Conservation (phyloP, 2,888 invertebrate genomes). For the Merodon equestris region DNA sequence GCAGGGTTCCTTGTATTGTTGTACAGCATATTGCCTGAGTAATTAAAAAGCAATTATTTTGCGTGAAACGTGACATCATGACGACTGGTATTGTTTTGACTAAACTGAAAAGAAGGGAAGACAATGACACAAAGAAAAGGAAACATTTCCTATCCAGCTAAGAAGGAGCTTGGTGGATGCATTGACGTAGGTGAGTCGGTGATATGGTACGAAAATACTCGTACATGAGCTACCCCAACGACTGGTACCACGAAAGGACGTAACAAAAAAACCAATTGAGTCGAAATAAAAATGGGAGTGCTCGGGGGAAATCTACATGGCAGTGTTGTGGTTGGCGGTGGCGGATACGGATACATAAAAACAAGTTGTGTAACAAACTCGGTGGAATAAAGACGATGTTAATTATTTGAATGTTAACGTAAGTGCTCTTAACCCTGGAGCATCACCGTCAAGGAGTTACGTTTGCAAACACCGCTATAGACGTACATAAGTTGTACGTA, state of each 20-base stretch:
- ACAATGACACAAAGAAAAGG: constrained; percentile 38
- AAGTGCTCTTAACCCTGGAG: constrained; percentile 1
- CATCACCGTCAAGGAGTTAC: background rate
- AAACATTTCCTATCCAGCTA: constrained; percentile 27
- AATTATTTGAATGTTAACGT: constrained; percentile 54
- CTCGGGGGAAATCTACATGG: background rate
- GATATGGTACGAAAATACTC: no score
- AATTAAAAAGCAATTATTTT: constrained; percentile 68
- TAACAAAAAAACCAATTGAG: constrained; percentile 39
- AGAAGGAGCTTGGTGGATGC: background rate
- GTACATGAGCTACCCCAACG: no score
- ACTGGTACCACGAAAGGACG: no score
- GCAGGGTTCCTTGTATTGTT: constrained; percentile 8
- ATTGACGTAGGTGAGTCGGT: no score
- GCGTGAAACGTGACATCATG: constrained; percentile 68
- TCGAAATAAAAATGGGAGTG: constrained; percentile 5
- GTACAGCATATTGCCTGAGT: constrained; percentile 55
- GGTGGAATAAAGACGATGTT: constrained; percentile 36
- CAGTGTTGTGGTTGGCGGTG: constrained; percentile 3
- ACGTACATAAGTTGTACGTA: background rate
- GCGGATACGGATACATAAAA: constrained; percentile 51
- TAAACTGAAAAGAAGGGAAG: constrained; percentile 42
- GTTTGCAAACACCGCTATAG: no score
- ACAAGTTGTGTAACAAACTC: constrained; percentile 39
- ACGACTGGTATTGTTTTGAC: constrained; percentile 63